These are phyloP conservation scores for Brachionus manjavacas DNA, from an alignment of 1,140 invertebrate genomes.

Conservation along the genomic window DNA sequence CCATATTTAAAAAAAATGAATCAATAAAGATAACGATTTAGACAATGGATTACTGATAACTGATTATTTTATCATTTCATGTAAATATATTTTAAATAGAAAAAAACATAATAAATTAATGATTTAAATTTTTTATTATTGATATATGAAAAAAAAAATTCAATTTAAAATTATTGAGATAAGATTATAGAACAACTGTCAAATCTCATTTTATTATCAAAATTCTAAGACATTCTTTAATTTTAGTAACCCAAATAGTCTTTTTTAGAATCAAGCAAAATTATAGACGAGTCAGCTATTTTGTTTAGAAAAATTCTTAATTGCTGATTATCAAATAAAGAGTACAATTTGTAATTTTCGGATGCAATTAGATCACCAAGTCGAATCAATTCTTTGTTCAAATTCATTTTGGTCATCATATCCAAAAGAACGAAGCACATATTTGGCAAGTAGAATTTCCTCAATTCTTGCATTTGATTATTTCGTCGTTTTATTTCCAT, in stretches of 20 bases:
- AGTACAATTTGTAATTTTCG: constrained; percentile 72
- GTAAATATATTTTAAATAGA: background rate
- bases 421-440: constrained; percentile 72
- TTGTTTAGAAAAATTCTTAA: constrained; percentile 19
- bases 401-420: constrained; percentile 70
- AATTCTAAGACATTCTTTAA: background rate
- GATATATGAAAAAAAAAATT: background rate
- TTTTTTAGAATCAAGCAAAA: constrained; percentile 10
- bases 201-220: background rate
- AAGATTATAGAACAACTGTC: background rate
- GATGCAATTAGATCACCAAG: constrained; percentile 72
- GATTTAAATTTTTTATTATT: background rate
- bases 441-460: constrained; percentile 73
- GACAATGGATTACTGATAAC: background rate
- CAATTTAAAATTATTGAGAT: background rate
- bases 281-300: constrained; percentile 39
- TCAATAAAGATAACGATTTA: no score
- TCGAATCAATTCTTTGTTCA: constrained; percentile 72
- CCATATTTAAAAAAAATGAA: no score
- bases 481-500: constrained; percentile 56
- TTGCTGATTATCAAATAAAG: constrained; percentile 28
- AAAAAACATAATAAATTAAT: background rate
- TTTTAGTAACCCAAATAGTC: constrained; percentile 24
- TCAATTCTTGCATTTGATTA: constrained; percentile 67
- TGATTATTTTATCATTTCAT: background rate